Percentiles rank a stretch among this genome's conserved stretches.
Conservation (phyloP, 2,113 vertebrate species). For the Labeo catla region DNA sequence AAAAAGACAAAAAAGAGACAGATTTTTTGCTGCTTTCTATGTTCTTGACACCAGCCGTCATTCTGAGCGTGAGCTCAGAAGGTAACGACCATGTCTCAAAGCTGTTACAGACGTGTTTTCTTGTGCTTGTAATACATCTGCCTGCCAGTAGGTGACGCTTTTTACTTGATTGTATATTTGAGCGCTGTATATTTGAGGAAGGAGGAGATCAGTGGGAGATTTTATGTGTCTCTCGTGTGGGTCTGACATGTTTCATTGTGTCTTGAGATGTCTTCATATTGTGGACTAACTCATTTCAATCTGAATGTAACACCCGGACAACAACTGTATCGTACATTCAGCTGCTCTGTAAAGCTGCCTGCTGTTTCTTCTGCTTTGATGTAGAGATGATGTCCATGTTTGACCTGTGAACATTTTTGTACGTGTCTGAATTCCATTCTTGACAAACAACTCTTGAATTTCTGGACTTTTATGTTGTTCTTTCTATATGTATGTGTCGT, state of each 20-base stretch:
- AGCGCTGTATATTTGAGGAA: conserved; percentile 24
- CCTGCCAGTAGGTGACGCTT: conserved; percentile 61
- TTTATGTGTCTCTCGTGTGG: not conserved
- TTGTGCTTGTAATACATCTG: conserved; percentile 57
- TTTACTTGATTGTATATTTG: conserved; percentile 29
- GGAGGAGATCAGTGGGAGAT: not conserved
- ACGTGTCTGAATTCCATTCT: conserved; percentile 61
- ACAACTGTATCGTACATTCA: conserved; percentile 55
- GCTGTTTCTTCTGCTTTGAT: conserved; percentile 69
- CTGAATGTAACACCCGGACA: conserved; percentile 71
- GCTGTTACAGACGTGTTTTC: conserved; percentile 71
- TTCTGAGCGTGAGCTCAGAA: conserved; percentile 72
- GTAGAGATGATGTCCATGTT: conserved; percentile 74
- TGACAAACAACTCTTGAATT: conserved; percentile 65
- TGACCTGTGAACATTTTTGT: conserved; percentile 68
- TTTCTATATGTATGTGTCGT: conserved; percentile 30
- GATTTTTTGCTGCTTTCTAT: conserved; percentile 65
- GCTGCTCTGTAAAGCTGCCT: conserved; percentile 72
- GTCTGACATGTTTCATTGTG: conserved; percentile 18
- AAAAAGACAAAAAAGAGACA: not conserved
- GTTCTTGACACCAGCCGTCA: conserved; percentile 78
- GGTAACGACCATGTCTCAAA: conserved; percentile 80
- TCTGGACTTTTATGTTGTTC: conserved; percentile 58
- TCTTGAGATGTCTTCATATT: conserved; percentile 17
- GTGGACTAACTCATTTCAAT: conserved; percentile 60